A percentile compares a stretch with the other conserved stretches of the same genome.
phyloP scores from a whole-genome alignment of 2,888 invertebrate genomes.

The Hermaeophaga mercurialis region DNA sequence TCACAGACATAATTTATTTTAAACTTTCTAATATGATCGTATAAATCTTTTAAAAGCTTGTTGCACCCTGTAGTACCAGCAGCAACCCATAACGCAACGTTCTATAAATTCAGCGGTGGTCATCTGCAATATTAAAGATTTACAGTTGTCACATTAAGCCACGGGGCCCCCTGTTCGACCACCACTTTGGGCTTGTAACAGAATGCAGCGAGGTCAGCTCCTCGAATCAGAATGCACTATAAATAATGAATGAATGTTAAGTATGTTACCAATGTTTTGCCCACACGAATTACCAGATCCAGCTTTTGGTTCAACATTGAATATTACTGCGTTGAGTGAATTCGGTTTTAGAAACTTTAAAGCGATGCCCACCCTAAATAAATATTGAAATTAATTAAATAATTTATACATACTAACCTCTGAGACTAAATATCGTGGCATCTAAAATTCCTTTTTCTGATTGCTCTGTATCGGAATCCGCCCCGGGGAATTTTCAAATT shows the following conservation, averaged over 20 bases:
- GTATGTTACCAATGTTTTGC: slow-evolving; percentile 37
- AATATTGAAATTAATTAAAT: no score
- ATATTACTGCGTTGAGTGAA: no score
- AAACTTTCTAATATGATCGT: no score
- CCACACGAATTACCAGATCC: background rate
- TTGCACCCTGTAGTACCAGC: slow-evolving; percentile 2
- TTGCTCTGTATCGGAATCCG: no score
- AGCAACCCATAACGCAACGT: slow-evolving; percentile 17
- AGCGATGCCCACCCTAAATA: no score
- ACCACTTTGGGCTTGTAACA: slow-evolving; percentile 31
- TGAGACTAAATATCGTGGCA: no score
- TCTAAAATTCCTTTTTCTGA: no score
- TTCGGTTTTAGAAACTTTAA: no score
- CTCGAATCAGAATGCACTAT: slow-evolving; percentile 43
- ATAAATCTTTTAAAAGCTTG: no score
- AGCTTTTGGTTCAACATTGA: background rate
- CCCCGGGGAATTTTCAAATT: no score
- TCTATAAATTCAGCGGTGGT: slow-evolving; percentile 37
- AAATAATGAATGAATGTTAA: slow-evolving; percentile 46
- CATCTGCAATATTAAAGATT: slow-evolving; percentile 47
- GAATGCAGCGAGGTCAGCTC: slow-evolving; percentile 15
- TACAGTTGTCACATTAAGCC: slow-evolving; percentile 49
- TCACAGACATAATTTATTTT: no score
- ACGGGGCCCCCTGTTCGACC: slow-evolving; percentile 39
- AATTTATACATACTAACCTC: no score